These are phyloP conservation scores for Scolopax mira DNA, from an alignment of 2,113 vertebrate genomes.

Conservation along the genomic window DNA sequence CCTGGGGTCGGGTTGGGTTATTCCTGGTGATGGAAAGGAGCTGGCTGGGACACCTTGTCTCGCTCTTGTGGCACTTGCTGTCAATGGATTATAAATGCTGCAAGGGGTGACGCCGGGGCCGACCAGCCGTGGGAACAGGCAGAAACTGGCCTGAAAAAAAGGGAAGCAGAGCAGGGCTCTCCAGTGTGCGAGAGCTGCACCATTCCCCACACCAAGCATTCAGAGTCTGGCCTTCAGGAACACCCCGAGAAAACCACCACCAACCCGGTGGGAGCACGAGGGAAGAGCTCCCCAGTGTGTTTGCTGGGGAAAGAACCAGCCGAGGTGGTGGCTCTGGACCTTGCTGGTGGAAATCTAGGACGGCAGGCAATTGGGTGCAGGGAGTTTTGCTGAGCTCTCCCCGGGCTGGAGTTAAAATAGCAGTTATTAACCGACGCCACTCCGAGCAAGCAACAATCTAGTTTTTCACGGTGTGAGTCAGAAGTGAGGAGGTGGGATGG, in stretches of 20 bases:
- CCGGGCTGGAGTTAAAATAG: not conserved
- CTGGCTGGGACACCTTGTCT: not conserved
- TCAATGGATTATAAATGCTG: accelerated
- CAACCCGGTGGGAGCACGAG: not conserved
- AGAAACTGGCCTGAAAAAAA: not conserved
- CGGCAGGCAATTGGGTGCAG: not conserved
- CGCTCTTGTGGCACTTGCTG: not conserved
- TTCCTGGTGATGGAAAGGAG: not conserved
- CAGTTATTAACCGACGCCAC: not conserved
- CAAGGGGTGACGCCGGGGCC: not conserved
- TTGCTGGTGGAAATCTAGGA: not conserved
- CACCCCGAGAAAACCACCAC: not conserved
- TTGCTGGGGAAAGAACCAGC: not conserved
- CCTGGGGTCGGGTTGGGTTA: not conserved
- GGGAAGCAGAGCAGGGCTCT: not conserved
- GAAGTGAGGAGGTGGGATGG: not conserved
- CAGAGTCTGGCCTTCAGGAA: not conserved
- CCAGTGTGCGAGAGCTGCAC: not conserved
- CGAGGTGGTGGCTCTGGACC: not conserved
- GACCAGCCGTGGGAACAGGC: accelerated
- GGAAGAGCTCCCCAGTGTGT: not conserved
- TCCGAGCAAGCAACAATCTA: not conserved
- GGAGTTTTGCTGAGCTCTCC: not conserved
- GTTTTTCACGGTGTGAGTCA: not conserved
- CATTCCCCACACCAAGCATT: accelerated